Evolutionary conservation across 2,113 vertebrate species (phyloP).

Genomic region (Mionectes macconnelli): DNA sequence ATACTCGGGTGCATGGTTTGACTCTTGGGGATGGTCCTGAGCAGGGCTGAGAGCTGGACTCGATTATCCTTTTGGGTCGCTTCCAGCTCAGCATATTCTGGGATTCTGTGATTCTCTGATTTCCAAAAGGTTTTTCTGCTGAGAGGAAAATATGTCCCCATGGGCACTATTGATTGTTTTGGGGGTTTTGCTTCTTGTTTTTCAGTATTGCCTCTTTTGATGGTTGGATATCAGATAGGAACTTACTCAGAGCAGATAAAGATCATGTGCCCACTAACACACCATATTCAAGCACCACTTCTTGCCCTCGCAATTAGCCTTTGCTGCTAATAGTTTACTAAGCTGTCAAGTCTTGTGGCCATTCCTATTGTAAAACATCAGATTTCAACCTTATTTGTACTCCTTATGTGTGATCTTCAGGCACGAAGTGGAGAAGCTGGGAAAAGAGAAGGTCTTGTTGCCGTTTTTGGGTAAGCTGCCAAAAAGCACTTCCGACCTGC

Average conservation of each 20-base stretch:
- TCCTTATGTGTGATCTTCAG: not conserved
- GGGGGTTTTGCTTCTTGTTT: not conserved
- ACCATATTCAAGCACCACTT: not conserved
- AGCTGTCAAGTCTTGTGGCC: not conserved
- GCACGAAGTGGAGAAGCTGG: not conserved
- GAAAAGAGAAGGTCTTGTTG: not conserved
- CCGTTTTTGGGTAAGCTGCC: not conserved
- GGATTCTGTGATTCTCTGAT: not conserved
- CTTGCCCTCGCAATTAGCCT: not conserved
- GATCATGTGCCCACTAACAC: rapidly evolving
- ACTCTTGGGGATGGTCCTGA: not conserved
- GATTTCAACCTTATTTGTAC: not conserved
- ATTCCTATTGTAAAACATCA: not conserved
- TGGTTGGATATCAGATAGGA: not conserved
- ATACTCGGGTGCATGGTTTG: not conserved
- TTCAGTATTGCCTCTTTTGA: not conserved
- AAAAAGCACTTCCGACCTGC: not conserved
- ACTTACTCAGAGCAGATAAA: not conserved
- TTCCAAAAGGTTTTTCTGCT: not conserved
- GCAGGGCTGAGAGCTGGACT: not conserved
- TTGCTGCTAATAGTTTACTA: not conserved
- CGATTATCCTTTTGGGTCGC: not conserved
- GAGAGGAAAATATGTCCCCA: not conserved
- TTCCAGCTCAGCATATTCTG: not conserved
- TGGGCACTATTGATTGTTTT: not conserved